Conservation (phyloP, 2,797 vertebrate genomes). For the Babyrousa celebensis region DNA sequence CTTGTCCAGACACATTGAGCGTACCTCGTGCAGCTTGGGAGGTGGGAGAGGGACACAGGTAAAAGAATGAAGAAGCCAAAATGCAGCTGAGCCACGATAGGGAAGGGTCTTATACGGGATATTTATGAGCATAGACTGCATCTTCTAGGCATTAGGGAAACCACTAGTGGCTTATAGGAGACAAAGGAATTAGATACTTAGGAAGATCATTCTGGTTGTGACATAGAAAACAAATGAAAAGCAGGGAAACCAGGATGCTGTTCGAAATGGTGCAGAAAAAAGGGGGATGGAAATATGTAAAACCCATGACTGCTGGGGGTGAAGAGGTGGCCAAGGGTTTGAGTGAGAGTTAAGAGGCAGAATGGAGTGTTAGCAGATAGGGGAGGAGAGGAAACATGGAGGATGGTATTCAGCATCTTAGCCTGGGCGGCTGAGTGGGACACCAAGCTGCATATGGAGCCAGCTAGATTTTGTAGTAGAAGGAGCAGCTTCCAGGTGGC, state of each 20-base stretch:
- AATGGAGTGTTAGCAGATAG: no score
- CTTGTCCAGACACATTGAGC: background rate
- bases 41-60: fast-evolving
- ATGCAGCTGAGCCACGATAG: background rate
- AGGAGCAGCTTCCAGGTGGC: background rate
- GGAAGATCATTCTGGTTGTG: background rate
- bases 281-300: background rate
- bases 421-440: background rate
- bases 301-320: background rate
- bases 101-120: background rate
- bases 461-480: background rate
- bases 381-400: background rate
- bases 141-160: background rate
- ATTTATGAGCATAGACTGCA: background rate
- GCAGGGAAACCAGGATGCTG: background rate
- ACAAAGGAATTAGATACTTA: background rate
- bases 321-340: background rate
- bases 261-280: background rate
- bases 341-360: background rate
- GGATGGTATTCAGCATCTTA: background rate
- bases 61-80: background rate
- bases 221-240: background rate
- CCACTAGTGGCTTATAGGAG: background rate
- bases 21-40: background rate
- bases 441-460: fast-evolving